Conservation (phyloP, 2,113 vertebrate species). For the Ptilonorhynchus violaceus region DNA sequence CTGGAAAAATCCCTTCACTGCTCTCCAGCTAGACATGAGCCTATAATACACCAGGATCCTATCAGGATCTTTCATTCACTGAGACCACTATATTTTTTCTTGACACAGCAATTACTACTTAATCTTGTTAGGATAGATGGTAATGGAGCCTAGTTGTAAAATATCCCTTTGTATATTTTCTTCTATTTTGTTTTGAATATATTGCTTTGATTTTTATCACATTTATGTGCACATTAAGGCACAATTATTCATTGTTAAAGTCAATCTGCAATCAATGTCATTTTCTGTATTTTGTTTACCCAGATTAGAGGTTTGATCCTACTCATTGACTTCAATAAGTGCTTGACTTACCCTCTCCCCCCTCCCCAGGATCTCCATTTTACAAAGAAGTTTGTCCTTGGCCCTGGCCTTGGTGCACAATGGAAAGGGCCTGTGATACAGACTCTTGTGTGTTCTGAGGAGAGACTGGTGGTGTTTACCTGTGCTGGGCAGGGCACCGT, state of each 20-base stretch:
- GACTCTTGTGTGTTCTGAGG: background rate
- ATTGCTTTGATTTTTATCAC: conserved; percentile 74
- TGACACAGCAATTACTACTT: conserved; percentile 76
- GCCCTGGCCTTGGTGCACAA: background rate
- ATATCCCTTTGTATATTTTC: conserved; percentile 73
- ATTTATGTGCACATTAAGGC: conserved; percentile 72
- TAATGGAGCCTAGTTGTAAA: conserved; percentile 78
- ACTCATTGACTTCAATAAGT: conserved; percentile 40
- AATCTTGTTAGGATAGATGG: conserved; percentile 72
- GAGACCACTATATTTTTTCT: conserved; percentile 69
- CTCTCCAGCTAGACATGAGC: background rate
- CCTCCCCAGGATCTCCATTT: background rate
- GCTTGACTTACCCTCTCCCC: background rate
- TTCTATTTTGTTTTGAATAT: conserved; percentile 74
- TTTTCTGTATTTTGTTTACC: conserved; percentile 67
- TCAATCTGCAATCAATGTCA: conserved; percentile 74
- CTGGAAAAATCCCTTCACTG: background rate
- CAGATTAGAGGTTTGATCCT: conserved; percentile 49
- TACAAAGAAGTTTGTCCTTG: conserved; percentile 41
- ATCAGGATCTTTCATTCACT: conserved; percentile 34
- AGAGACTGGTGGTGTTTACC: background rate
- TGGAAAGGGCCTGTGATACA: background rate
- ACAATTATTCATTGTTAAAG: conserved; percentile 76
- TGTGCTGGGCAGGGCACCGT: background rate
- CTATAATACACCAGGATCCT: background rate